Evolutionary conservation across 2,113 vertebrate genomes (phyloP), one percentile per base, ranked within the genome.

Genomic region (Antennarius striatus): DNA sequence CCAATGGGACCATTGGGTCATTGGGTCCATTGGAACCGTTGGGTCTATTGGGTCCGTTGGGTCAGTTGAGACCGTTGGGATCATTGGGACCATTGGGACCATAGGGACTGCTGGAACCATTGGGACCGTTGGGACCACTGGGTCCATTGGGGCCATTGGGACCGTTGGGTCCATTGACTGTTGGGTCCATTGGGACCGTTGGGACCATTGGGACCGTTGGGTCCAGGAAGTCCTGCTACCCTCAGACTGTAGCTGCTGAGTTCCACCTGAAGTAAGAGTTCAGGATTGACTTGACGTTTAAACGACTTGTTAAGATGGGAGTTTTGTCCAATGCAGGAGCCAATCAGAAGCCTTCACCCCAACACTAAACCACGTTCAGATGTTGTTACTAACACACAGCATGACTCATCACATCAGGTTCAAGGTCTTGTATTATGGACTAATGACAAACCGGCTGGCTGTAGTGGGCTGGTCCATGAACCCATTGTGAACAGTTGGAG

Each of bases 401-500:
- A 80, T 80, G 71, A 80, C 76, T 71, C 63, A 75, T 73, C 13
- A 53, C 69, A 56, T 52, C 29, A 3, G 67, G 60, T 63, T 81
- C 75, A 64, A 75, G 51, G 75, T 75, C 47, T 47, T 80, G 86
- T 74, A 70, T 82, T 79, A 71, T 85, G 74, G 71, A 85, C 81
- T 81, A 70, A 82, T 76, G 74, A 78, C 16, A 66, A 68, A 74
- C 57, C 63, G 65, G 61, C 58, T 70, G 56, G 58, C 60, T 65
- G 73, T 69, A 16, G 55, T 8, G 51, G 65, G 71, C 73, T 79
- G 58, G 73, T 39, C 61, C 63, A 56, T 47, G 63, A 73, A 69
- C 64, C 22, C 22, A n/a, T 50, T 51, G 29, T 39, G 28, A 47
- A 54, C 9, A 46, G 5, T 30, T 49, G 30, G 39, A 52, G 32